These are phyloP conservation scores for Fregata magnificens DNA, from an alignment of 2,113 vertebrate genomes.

Conservation along the genomic window DNA sequence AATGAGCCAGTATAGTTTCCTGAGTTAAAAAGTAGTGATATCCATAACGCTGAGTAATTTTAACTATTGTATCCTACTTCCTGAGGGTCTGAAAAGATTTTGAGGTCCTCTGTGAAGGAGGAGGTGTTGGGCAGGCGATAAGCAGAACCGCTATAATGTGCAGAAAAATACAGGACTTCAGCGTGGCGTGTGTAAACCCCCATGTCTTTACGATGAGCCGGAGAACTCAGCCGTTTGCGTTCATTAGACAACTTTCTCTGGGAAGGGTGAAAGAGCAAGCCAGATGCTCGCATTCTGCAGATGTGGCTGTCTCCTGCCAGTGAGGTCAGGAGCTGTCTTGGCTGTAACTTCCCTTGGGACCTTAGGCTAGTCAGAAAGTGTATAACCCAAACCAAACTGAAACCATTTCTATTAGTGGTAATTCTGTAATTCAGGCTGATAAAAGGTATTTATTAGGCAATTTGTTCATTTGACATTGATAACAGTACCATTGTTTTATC, in stretches of 20 bases:
- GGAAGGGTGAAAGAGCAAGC: neutral
- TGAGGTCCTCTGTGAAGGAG: neutral
- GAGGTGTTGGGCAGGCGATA: neutral
- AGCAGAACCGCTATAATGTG: neutral
- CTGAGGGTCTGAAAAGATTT: neutral
- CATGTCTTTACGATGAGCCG: neutral
- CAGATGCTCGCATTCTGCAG: neutral
- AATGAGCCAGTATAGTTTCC: neutral
- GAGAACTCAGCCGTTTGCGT: neutral
- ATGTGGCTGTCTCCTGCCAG: fast-evolving
- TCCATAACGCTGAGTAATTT: neutral
- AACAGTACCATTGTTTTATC: neutral
- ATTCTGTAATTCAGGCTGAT: neutral
- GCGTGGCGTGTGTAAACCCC: neutral
- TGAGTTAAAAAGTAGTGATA: neutral
- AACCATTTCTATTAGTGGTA: neutral
- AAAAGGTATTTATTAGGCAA: neutral
- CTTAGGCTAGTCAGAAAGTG: neutral
- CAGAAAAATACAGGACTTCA: neutral
- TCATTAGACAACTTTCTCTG: neutral
- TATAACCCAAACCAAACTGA: neutral
- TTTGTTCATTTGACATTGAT: neutral
- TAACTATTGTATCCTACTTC: neutral
- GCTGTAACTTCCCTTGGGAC: neutral
- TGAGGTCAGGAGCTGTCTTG: neutral